Percentiles rank a stretch among this genome's conserved stretches.
Conservation (phyloP, 1,140 invertebrate genomes). For the Lamellibrachia luymesi region DNA sequence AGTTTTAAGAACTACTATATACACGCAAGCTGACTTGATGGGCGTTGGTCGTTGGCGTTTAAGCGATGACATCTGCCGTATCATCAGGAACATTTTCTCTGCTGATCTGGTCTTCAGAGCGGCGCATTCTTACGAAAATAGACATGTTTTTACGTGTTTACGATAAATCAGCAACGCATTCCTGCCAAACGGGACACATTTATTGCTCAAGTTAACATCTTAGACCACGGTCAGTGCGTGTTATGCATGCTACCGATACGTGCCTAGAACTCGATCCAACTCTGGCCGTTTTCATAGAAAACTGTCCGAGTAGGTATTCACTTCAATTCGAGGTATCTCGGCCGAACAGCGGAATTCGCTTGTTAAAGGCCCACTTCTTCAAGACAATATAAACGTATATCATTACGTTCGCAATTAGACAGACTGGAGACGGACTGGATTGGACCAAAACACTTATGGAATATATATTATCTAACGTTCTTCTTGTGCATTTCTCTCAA, state of each 20-base stretch:
- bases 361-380: background rate
- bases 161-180: background rate
- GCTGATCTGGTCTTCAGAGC: no score
- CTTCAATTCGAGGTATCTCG: background rate
- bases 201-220: background rate
- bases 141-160: no score
- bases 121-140: no score
- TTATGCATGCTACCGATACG: background rate
- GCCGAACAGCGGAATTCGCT: background rate
- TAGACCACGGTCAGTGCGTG: background rate
- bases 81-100: background rate
- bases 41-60: no score
- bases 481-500: background rate
- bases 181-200: background rate
- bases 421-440: background rate
- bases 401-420: background rate
- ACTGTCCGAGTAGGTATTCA: background rate
- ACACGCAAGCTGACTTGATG: no score
- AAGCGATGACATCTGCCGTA: no score
- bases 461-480: background rate
- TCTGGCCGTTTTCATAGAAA: background rate
- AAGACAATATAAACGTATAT: background rate
- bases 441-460: background rate
- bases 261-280: background rate
- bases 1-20: no score